Conservation (phyloP, 53 echinoderm and acorn worm genomes). For the Hippasteria phrygiana region DNA sequence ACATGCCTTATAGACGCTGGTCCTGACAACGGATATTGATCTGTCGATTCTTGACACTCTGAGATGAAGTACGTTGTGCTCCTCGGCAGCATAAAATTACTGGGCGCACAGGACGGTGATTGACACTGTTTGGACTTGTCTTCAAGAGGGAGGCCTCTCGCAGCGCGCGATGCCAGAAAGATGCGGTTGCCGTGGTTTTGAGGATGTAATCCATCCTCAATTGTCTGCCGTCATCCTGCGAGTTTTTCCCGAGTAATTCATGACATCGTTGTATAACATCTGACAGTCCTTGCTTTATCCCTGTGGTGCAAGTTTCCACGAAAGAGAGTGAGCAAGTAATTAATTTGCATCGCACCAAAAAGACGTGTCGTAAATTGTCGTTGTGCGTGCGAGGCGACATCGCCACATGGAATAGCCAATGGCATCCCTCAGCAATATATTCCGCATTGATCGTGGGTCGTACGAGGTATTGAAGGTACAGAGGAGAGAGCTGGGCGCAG, state of each 20-base stretch:
- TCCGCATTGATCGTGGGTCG: conserved; percentile 46
- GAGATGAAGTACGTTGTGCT: background rate
- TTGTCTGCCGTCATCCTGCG: background rate
- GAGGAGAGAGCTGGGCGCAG: conserved; percentile 33
- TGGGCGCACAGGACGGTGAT: background rate
- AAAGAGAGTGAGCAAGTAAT: background rate
- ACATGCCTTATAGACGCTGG: background rate
- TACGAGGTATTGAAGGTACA: conserved; percentile 39
- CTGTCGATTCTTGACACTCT: background rate
- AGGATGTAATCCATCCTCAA: background rate
- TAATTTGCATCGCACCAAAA: background rate
- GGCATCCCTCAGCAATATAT: conserved; percentile 29
- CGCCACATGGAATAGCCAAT: background rate
- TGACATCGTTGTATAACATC: background rate
- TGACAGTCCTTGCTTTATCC: background rate
- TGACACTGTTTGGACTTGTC: background rate
- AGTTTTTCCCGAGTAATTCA: background rate
- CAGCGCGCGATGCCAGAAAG: background rate
- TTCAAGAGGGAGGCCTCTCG: background rate
- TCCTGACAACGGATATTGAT: background rate
- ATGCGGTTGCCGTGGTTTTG: background rate
- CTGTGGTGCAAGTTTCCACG: background rate
- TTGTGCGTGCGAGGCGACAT: background rate
- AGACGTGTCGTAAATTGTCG: background rate
- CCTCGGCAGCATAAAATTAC: conserved; percentile 6